Conservation (phyloP, 1,140 invertebrate species). For the Nasonia longicornis region DNA sequence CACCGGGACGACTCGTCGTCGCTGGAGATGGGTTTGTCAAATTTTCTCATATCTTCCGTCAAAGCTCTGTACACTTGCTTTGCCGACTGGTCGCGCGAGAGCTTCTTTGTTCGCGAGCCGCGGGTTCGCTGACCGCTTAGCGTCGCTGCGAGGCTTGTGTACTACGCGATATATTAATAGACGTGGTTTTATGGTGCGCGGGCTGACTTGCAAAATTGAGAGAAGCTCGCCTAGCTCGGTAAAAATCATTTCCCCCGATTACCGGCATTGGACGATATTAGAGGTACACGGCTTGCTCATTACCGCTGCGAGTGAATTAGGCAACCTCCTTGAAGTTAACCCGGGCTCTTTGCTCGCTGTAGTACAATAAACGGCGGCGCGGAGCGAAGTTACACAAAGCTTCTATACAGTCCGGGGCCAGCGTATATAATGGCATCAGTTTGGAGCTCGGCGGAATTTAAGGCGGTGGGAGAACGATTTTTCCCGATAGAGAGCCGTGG, state of each 20-base stretch:
- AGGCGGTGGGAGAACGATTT: not conserved
- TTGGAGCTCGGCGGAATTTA: not conserved
- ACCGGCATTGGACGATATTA: not conserved
- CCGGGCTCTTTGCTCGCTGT: not conserved
- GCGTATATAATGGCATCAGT: not conserved
- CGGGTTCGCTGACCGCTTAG: constrained; percentile 6
- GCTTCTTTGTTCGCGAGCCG: constrained; percentile 2
- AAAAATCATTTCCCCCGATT: not conserved
- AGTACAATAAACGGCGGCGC: not conserved
- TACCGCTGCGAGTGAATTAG: not conserved
- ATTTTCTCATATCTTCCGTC: constrained; percentile 26
- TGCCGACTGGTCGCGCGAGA: not conserved
- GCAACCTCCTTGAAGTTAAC: constrained; percentile 11
- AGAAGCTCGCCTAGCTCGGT: too few relatives aligned
- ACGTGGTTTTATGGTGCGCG: too few relatives aligned
- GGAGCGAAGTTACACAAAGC: not conserved
- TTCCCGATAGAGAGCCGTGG: not conserved
- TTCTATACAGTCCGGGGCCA: not conserved
- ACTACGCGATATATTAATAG: too few relatives aligned
- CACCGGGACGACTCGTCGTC: not conserved
- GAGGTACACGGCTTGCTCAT: not conserved
- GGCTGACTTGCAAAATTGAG: too few relatives aligned
- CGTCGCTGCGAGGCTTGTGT: not conserved
- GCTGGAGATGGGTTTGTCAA: constrained; percentile 38
- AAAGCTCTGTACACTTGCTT: not conserved